Evolutionary conservation across 2,797 vertebrate genomes (phyloP).

Genomic region (Fratercula arctica): DNA sequence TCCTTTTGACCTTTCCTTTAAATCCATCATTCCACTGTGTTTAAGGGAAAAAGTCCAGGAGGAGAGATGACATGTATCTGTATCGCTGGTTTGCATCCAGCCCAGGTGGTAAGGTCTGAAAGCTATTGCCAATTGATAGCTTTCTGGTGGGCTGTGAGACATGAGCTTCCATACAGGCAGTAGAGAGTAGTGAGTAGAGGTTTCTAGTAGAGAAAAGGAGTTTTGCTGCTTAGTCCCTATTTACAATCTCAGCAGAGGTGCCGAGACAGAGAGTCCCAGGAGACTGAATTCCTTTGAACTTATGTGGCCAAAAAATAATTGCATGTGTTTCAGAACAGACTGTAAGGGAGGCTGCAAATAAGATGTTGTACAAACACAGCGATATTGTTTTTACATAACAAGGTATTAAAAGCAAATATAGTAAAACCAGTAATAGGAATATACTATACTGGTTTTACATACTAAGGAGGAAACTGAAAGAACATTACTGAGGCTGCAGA

Average conservation of each 20-base stretch:
- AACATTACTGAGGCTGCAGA: not conserved
- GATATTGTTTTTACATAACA: not conserved
- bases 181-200: not conserved
- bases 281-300: not conserved
- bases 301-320: not conserved
- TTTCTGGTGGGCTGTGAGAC: not conserved
- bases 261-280: not conserved
- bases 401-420: not conserved
- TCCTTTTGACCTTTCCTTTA: not conserved
- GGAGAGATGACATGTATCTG: rapidly evolving
- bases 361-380: not conserved
- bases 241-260: not conserved
- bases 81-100: not conserved
- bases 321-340: not conserved
- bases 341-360: not conserved
- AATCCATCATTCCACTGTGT: not conserved
- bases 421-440: not conserved
- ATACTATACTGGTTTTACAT: not conserved
- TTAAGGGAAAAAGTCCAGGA: not conserved
- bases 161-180: not conserved
- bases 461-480: not conserved
- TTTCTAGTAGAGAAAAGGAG: not conserved
- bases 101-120: not conserved
- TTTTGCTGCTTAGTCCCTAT: not conserved
- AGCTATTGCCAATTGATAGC: not conserved